Evolutionary conservation across 2,888 invertebrate genomes (phyloP).

Genomic region (Panopea generosa): DNA sequence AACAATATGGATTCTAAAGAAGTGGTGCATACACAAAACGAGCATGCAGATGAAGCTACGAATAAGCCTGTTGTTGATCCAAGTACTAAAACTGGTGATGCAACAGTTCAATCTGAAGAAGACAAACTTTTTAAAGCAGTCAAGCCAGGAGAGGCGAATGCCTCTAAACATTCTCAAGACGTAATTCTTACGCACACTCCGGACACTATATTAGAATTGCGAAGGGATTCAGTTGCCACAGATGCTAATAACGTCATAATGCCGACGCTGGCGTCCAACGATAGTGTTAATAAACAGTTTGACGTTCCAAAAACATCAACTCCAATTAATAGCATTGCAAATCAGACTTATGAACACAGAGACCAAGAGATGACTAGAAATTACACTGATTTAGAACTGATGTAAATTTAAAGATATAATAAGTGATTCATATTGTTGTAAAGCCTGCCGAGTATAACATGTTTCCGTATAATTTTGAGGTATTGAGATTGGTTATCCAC

Average conservation of each 20-base stretch:
- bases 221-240: not conserved
- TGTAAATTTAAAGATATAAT: no score
- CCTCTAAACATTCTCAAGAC: constrained; percentile 39
- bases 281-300: no score
- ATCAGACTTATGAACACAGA: no score
- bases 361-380: no score
- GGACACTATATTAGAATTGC: constrained; percentile 8
- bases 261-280: not conserved
- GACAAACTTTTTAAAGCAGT: constrained; percentile 27
- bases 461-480: no score
- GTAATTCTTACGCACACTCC: constrained; percentile 35
- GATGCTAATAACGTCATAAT: not conserved
- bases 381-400: no score
- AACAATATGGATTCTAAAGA: no score
- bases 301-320: constrained; percentile 14
- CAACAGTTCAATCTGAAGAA: not conserved
- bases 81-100: not conserved
- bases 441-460: no score
- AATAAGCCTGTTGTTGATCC: not conserved
- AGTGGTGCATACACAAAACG: not conserved
- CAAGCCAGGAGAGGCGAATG: constrained; percentile 22
- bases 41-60: not conserved
- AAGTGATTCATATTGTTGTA: no score
- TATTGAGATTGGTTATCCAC: no score
- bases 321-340: constrained; percentile 4